Conservation (phyloP, 2,888 invertebrate genomes). For the Thymelicus sylvestris region DNA sequence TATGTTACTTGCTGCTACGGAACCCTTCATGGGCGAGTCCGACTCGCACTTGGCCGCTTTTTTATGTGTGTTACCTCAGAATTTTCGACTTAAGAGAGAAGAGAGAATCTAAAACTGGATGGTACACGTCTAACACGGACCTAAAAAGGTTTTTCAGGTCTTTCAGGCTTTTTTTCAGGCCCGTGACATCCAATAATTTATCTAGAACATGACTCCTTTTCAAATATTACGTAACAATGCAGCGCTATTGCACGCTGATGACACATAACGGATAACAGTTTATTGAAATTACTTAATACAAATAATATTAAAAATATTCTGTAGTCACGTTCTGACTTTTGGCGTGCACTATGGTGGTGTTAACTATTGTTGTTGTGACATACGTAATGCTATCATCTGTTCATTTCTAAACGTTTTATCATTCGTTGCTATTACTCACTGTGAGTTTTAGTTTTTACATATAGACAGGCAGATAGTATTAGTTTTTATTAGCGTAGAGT, state of each 20-base stretch:
- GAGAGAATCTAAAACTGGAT: background rate
- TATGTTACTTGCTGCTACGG: too few species aligned
- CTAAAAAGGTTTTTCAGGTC: too few species aligned
- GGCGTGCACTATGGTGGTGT: background rate
- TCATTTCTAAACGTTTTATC: constrained; percentile 1
- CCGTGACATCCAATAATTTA: background rate
- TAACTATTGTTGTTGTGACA: background rate
- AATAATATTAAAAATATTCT: background rate
- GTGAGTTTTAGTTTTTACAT: background rate
- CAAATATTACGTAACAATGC: background rate
- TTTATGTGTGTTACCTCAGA: too few species aligned
- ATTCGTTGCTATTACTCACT: background rate
- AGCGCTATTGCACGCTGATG: background rate
- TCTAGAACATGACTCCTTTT: background rate
- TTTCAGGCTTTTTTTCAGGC: too few species aligned
- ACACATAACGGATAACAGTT: background rate
- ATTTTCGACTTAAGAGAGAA: too few species aligned
- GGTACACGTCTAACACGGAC: background rate
- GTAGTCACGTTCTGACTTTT: background rate
- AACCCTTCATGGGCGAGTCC: too few species aligned
- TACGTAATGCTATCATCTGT: background rate
- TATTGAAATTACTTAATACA: background rate
- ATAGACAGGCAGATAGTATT: too few species aligned
- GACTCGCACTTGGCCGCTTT: too few species aligned
- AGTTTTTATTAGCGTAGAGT: too few species aligned